Conservation (phyloP, 2,113 vertebrate genomes). For the Ceyx cyanopectus region DNA sequence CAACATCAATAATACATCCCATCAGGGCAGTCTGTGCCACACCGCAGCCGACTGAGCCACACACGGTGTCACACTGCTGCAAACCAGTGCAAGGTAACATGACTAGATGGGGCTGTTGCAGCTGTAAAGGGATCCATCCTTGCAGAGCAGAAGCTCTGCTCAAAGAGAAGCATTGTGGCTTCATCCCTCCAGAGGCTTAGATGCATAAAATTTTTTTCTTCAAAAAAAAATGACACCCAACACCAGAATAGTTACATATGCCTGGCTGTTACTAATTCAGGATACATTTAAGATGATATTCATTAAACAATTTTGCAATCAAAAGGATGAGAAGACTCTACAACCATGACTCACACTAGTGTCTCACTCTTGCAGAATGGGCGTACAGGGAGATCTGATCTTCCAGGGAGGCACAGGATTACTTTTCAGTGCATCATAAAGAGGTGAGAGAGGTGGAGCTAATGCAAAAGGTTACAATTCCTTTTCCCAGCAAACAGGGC, state of each 20-base stretch:
- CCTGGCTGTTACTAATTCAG: neutral
- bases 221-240: neutral
- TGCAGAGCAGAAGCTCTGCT: neutral
- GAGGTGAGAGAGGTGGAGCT: neutral
- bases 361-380: neutral
- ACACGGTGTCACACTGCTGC: neutral
- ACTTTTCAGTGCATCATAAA: neutral
- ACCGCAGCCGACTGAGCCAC: neutral
- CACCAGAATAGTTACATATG: neutral
- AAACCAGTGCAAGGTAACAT: neutral
- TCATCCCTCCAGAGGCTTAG: neutral
- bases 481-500: neutral
- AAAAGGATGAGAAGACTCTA: neutral
- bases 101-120: neutral
- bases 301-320: neutral
- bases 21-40: neutral
- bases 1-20: constrained; percentile 10
- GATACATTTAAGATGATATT: neutral
- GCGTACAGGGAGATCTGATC: neutral
- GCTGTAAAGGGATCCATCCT: neutral
- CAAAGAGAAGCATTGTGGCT: neutral
- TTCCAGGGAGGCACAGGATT: neutral
- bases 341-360: neutral
- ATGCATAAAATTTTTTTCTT: neutral
- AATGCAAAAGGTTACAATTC: neutral